A percentile compares a stretch with the other conserved stretches of the same genome.
Conservation (phyloP, 2,888 invertebrate species). For the Macrostomum cliftonense region DNA sequence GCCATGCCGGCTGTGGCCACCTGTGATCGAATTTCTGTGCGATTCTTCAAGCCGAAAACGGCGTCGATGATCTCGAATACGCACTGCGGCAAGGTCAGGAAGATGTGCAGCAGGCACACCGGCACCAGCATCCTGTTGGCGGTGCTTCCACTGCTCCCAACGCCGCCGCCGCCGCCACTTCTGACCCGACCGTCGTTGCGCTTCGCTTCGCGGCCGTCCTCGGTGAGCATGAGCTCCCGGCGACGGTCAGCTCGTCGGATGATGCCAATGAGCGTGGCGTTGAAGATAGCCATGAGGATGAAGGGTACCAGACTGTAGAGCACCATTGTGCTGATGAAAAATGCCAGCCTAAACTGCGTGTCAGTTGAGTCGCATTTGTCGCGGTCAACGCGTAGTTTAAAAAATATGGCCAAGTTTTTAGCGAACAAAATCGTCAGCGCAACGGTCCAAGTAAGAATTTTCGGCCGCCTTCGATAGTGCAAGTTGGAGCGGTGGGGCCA, state of each 20-base stretch:
- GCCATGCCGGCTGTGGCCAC: neutral
- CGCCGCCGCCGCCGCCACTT: no score
- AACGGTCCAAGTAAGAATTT: slow-evolving; percentile 3
- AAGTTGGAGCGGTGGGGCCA: slow-evolving; percentile 7
- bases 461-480: slow-evolving; percentile 1
- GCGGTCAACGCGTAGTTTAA: slow-evolving; percentile 4
- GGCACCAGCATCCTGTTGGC: slow-evolving; percentile 10
- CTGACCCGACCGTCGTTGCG: no score
- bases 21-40: no score
- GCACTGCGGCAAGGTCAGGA: slow-evolving; percentile 8
- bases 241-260: no score
- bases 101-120: slow-evolving; percentile 9
- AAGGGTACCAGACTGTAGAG: slow-evolving; percentile 1
- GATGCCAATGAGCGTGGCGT: neutral
- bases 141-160: no score
- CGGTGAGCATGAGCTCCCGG: no score
- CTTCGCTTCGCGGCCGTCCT: neutral
- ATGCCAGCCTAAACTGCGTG: no score
- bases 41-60: slow-evolving; percentile 6
- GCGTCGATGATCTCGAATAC: slow-evolving; percentile 9
- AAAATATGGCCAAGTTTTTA: slow-evolving; percentile 2
- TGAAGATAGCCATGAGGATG: slow-evolving; percentile 3
- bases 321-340: slow-evolving; percentile 5
- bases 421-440: slow-evolving; percentile 1
- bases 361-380: no score